Percentiles rank a stretch among this genome's conserved stretches.
Conservation (phyloP, 2,113 vertebrate genomes). For the Morone chrysops region DNA sequence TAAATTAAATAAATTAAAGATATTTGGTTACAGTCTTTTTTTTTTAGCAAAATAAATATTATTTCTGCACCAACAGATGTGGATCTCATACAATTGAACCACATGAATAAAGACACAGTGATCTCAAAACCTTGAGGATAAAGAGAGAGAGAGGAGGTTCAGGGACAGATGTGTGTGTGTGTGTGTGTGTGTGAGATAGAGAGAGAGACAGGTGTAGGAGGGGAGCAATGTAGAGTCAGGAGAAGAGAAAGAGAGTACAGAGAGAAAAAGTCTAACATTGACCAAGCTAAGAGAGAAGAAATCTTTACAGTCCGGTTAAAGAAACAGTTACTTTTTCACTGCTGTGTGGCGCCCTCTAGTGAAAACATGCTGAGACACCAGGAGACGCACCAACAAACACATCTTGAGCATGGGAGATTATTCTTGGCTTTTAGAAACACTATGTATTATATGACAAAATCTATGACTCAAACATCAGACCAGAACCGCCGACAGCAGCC, state of each 20-base stretch:
- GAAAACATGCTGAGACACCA: not conserved
- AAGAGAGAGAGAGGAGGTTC: not conserved
- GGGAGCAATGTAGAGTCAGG: not conserved
- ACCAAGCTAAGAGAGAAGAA: not conserved
- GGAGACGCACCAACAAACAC: not conserved
- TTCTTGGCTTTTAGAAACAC: not conserved
- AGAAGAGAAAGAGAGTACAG: not conserved
- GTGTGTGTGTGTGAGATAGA: too few relatives aligned
- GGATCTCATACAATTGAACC: not conserved
- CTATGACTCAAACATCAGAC: not conserved
- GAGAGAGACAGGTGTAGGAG: too few relatives aligned
- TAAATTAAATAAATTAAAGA: too few relatives aligned
- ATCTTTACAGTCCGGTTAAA: not conserved
- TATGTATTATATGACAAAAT: not conserved
- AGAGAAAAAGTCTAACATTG: not conserved
- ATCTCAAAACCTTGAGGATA: not conserved
- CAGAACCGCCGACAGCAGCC: too few relatives aligned
- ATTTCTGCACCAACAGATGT: too few relatives aligned
- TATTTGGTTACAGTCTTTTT: too few relatives aligned
- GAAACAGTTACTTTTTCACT: too few relatives aligned
- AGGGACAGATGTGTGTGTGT: not conserved
- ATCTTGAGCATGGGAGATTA: not conserved
- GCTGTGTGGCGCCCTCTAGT: constrained; percentile 25
- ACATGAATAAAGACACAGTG: not conserved
- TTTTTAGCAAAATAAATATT: too few relatives aligned